phyloP scores from a whole-genome alignment of 64 coral and sea anemone species.

The Pachyseris speciosa region DNA sequence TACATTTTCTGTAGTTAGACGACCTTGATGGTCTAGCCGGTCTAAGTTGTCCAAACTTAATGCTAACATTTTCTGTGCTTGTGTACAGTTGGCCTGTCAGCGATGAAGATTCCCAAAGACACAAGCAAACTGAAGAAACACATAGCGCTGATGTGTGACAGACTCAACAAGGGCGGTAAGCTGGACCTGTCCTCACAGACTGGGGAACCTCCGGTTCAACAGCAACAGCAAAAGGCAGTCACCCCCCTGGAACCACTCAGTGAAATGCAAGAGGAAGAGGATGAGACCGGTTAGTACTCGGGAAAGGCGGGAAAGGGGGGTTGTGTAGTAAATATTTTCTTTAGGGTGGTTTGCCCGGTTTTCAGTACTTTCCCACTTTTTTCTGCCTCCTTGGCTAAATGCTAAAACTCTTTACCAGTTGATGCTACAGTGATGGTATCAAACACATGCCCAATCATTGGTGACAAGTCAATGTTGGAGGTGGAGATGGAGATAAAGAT shows the following conservation, averaged over 20 bases:
- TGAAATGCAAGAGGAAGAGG: slow-evolving; percentile 85
- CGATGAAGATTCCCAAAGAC: slow-evolving; percentile 87
- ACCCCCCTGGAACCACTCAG: slow-evolving; percentile 70
- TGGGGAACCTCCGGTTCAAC: slow-evolving; percentile 63
- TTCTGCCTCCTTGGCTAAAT: no score
- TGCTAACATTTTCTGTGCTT: background rate
- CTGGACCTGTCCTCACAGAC: slow-evolving; percentile 85
- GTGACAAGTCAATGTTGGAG: no score
- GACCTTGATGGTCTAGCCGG: no score
- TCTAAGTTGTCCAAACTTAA: no score
- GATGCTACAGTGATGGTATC: no score
- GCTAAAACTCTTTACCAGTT: no score
- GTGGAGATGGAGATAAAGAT: no score
- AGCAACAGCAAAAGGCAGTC: slow-evolving; percentile 78
- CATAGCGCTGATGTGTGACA: slow-evolving; percentile 89
- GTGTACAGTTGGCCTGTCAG: slow-evolving; percentile 56
- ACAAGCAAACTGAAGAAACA: slow-evolving; percentile 97
- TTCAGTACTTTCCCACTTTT: no score
- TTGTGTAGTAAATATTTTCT: no score
- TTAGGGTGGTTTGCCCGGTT: no score
- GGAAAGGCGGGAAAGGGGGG: background rate
- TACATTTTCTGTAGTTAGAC: no score
- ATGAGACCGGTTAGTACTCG: slow-evolving; percentile 61
- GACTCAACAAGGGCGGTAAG: slow-evolving; percentile 89
- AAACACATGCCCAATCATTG: no score